Base-by-base conservation (phyloP, 2,888 invertebrate species). In the Halocaridina rubra region DNA sequence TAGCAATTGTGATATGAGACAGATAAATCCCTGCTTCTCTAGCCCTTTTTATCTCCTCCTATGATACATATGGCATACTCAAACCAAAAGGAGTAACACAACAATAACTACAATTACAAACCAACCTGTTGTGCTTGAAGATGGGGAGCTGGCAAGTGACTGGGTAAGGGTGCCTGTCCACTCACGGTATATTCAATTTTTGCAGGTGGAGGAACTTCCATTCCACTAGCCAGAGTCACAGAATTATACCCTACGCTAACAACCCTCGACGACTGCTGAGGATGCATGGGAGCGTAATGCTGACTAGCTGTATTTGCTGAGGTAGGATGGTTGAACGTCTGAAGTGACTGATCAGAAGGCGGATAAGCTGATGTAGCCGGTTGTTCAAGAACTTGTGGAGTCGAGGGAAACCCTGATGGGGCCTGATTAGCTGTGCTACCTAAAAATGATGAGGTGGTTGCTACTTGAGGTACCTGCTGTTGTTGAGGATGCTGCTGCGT, bases 401-500 rank as follows among this genome's bases (percentile, higher is more conserved):
- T 53, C n/a, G 77, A 30, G n/a, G 81, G 57, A 33, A 77, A 82
- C 10, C 81, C 81, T 10, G 81, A 76, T 53, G 76, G 81, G 16
- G 46, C 71, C 30, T 82, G 81, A 27, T 19, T 46, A 33, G 81
- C 69, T n/a, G 72, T 71, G n/a, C 69, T 53, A 24, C 81, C 76
- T 30, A 82, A 3, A 39, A 27, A 82, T n/a, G 81, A 53, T 16
- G 81, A 77, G 0, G 53, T 71, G n/a, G 76, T 64, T 13, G 64
- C 75, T 24, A 77, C 32, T 16, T 76, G 81, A 22, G 76, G 39
- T 19, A 64, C 69, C 27, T 67, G 77, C 13, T 74, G 81, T 29
- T 82, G 81, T n/a, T 72, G 80, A n/a, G 53, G 80, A 3, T 80
- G 80, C 22, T 77, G 81, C 77, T 82, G 81, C 29, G 77, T 57